Evolutionary conservation across 2,888 invertebrate genomes (phyloP).

Genomic region (Drosophila leonis): DNA sequence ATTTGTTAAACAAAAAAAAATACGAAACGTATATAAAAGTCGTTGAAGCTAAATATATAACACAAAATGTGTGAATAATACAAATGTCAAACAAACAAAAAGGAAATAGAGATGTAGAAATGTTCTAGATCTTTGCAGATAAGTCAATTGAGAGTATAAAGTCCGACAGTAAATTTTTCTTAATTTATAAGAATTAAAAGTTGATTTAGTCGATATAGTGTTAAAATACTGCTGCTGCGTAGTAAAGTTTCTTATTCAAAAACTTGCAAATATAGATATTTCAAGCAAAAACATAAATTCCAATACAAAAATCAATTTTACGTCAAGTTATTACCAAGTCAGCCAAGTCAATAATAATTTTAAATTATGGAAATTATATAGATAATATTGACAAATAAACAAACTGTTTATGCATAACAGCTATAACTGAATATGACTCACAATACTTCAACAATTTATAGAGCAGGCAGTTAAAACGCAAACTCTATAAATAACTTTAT

Average conservation of each 20-base stretch:
- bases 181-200: neutral
- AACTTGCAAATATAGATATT: neutral
- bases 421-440: neutral
- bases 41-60: conserved; percentile 14
- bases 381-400: neutral
- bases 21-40: neutral
- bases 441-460: neutral
- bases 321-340: neutral
- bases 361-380: neutral
- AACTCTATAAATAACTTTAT: no score
- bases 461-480: no score
- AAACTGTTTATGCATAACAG: neutral
- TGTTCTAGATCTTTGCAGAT: neutral
- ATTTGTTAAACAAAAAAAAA: neutral
- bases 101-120: neutral
- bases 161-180: neutral
- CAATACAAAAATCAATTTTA: neutral
- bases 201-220: neutral
- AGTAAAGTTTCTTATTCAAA: neutral
- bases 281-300: neutral
- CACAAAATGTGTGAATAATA: neutral
- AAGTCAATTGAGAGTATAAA: neutral
- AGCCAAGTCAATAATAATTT: neutral
- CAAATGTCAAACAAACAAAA: neutral
- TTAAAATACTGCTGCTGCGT: neutral